Evolutionary conservation across 2,113 vertebrate genomes (phyloP).

Genomic region (Recurvirostra avosetta): DNA sequence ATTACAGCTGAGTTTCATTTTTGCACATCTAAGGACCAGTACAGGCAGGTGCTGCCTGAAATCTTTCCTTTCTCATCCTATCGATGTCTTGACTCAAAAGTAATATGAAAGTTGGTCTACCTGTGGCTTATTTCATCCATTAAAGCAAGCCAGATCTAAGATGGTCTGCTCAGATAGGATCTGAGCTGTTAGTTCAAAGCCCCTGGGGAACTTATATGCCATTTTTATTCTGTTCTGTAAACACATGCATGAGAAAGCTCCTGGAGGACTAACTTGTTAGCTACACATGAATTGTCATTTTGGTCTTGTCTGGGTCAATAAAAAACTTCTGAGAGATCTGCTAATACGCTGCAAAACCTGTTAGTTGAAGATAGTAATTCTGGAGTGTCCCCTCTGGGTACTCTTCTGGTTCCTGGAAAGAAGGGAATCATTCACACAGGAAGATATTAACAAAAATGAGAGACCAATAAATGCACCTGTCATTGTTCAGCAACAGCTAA

Average conservation of each 20-base stretch:
- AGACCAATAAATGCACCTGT: conserved; percentile 74
- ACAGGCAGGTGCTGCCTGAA: neutral
- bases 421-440: neutral
- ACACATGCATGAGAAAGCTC: conserved; percentile 12
- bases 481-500: conserved; percentile 74
- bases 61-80: neutral
- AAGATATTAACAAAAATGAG: conserved; percentile 60
- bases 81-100: conserved; percentile 17
- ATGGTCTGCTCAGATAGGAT: conserved; percentile 22
- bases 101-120: neutral
- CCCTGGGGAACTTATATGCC: conserved; percentile 29
- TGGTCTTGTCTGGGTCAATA: conserved; percentile 41
- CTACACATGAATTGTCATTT: conserved; percentile 42
- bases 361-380: conserved; percentile 31
- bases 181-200: neutral
- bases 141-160: conserved; percentile 50
- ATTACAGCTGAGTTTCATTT: neutral
- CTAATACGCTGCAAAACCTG: conserved; percentile 33
- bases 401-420: conserved; percentile 18
- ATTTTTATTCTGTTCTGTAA: conserved; percentile 49
- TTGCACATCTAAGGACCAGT: conserved; percentile 8
- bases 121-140: conserved; percentile 53
- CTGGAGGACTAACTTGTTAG: conserved; percentile 61
- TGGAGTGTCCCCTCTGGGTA: conserved; percentile 41
- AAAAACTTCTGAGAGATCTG: conserved; percentile 57